These are phyloP conservation scores for Orchestes rusci DNA, from an alignment of 2,888 invertebrate genomes.

Conservation along the genomic window DNA sequence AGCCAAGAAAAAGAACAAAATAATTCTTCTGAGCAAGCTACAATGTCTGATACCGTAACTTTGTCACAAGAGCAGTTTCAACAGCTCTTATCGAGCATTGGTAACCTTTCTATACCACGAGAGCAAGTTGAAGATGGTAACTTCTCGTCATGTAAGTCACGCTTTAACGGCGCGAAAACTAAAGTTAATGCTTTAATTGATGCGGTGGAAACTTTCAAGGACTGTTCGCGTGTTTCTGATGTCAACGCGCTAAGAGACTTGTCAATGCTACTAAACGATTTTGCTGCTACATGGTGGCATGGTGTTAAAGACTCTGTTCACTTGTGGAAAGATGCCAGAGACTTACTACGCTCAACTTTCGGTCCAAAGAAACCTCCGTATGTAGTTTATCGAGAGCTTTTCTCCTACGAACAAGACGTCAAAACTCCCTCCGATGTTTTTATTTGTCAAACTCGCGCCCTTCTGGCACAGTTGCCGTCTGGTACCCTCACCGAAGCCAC, in stretches of 20 bases:
- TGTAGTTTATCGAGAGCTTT: too few relatives aligned
- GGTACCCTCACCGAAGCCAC: too few relatives aligned
- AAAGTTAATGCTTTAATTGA: slow-evolving; percentile 5
- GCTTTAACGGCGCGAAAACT: background rate
- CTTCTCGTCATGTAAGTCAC: background rate
- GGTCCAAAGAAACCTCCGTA: background rate
- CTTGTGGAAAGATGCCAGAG: slow-evolving; percentile 16
- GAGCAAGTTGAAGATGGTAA: background rate
- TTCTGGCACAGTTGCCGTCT: too few relatives aligned
- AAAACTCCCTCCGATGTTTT: too few relatives aligned
- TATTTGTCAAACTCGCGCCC: too few relatives aligned
- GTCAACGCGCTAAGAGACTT: slow-evolving; percentile 17
- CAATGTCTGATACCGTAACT: background rate
- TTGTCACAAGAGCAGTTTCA: background rate
- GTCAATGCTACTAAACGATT: slow-evolving; percentile 14
- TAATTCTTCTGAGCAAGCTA: too few relatives aligned
- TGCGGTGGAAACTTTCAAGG: slow-evolving; percentile 14
- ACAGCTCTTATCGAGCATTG: background rate
- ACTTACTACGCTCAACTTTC: background rate
- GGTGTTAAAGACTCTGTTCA: slow-evolving; percentile 13
- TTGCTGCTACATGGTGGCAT: slow-evolving; percentile 21
- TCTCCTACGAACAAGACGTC: too few relatives aligned
- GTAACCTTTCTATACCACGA: background rate
- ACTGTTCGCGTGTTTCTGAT: slow-evolving; percentile 19
- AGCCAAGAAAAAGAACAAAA: too few relatives aligned